These are phyloP conservation scores for Rhyacichthys aspro DNA, from an alignment of 2,797 vertebrate species.

Conservation along the genomic window DNA sequence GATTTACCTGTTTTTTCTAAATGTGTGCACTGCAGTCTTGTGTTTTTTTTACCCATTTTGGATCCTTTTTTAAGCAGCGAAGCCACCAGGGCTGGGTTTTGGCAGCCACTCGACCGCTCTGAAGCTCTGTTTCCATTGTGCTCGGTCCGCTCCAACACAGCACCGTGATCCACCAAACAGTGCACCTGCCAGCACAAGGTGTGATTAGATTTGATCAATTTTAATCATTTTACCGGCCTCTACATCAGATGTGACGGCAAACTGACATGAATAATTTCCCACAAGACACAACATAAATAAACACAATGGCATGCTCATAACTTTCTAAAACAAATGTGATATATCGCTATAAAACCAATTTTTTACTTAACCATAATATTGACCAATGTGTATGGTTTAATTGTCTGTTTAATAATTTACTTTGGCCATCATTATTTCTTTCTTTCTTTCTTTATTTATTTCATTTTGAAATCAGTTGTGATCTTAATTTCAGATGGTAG, in stretches of 20 bases:
- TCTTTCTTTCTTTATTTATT: too few species aligned
- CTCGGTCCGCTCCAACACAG: slow-evolving; percentile 89
- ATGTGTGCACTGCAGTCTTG: slow-evolving; percentile 1
- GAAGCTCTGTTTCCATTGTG: slow-evolving; percentile 87
- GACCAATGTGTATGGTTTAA: too few species aligned
- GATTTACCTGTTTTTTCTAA: slow-evolving; percentile 7
- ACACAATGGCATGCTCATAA: too few species aligned
- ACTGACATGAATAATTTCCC: slow-evolving; percentile 1
- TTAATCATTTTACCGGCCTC: too few species aligned
- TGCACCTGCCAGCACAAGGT: slow-evolving; percentile 83
- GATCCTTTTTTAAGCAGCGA: slow-evolving; percentile 93
- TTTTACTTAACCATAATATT: too few species aligned
- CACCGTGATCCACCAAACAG: slow-evolving; percentile 93
- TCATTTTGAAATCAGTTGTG: too few species aligned
- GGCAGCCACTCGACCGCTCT: slow-evolving; percentile 91
- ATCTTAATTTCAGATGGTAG: too few species aligned
- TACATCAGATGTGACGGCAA: slow-evolving; percentile 38
- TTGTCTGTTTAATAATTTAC: too few species aligned
- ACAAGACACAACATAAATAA: too few species aligned
- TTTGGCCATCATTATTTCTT: too few species aligned
- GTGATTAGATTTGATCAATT: slow-evolving; percentile 2
- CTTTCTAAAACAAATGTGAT: too few species aligned
- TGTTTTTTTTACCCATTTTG: slow-evolving; percentile 84
- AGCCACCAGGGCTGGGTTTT: slow-evolving; percentile 91
- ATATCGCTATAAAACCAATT: too few species aligned